A percentile compares a stretch with the other conserved stretches of the same genome.
These are phyloP conservation scores for Venturia canescens DNA, from an alignment of 1,140 invertebrate genomes.

Conservation along the genomic window DNA sequence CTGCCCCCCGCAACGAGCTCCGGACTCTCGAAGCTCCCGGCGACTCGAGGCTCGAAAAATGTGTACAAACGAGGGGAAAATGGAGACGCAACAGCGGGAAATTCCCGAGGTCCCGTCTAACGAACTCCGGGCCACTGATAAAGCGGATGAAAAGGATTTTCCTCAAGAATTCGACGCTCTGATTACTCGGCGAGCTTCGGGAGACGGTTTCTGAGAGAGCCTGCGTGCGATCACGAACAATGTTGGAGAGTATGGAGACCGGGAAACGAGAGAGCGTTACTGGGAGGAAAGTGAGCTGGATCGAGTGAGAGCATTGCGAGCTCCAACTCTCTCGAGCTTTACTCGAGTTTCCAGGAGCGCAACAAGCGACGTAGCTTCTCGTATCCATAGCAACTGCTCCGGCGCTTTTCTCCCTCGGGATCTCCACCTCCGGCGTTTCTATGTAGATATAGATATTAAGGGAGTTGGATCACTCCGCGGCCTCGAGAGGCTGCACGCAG, in stretches of 20 bases:
- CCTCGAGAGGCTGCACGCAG: neutral
- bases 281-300: neutral
- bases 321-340: conserved; percentile 16
- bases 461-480: neutral
- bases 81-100: too few relatives aligned
- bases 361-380: conserved; percentile 52
- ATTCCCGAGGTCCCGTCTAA: too few relatives aligned
- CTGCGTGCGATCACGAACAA: neutral
- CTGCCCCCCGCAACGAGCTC: too few relatives aligned
- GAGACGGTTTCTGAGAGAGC: too few relatives aligned
- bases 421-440: conserved; percentile 33
- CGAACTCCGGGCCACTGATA: too few relatives aligned
- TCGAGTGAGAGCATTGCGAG: neutral
- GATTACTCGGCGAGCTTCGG: too few relatives aligned
- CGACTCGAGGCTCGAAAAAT: too few relatives aligned
- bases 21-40: too few relatives aligned
- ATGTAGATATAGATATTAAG: conserved; percentile 16
- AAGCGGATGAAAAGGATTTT: too few relatives aligned
- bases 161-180: too few relatives aligned
- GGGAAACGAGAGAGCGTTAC: neutral
- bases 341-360: conserved; percentile 45
- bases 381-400: conserved; percentile 53
- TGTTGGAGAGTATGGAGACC: neutral
- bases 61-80: too few relatives aligned
- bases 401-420: conserved; percentile 48